Conservation (phyloP, 2,888 invertebrate species). For the Cheilosia soror region DNA sequence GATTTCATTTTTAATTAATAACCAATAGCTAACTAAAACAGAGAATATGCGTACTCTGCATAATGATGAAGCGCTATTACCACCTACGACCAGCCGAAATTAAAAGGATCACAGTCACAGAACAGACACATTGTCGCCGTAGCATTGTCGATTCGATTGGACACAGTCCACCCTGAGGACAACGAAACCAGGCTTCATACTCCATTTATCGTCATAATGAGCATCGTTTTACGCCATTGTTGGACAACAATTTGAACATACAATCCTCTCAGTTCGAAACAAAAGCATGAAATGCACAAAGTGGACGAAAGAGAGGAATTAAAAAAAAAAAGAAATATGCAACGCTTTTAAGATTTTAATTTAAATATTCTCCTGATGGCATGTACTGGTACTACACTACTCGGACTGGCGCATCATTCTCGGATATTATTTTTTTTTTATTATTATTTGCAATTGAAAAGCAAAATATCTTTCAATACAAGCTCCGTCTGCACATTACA, state of each 20-base stretch:
- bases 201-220: slow-evolving; percentile 56
- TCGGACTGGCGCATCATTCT: no score
- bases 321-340: slow-evolving; percentile 2
- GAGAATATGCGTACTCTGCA: not conserved
- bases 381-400: not conserved
- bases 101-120: not conserved
- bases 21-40: slow-evolving; percentile 19
- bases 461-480: no score
- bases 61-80: slow-evolving; percentile 29
- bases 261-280: not conserved
- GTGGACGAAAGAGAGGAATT: not conserved
- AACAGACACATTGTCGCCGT: slow-evolving; percentile 1
- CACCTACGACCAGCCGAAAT: not conserved
- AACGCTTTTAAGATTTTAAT: slow-evolving; percentile 45
- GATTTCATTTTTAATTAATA: slow-evolving; percentile 48
- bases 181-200: slow-evolving; percentile 35
- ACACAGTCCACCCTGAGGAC: not conserved
- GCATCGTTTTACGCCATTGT: slow-evolving; percentile 44
- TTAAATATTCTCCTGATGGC: slow-evolving; percentile 38
- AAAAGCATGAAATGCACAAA: not conserved
- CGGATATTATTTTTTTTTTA: not conserved
- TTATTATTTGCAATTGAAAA: no score
- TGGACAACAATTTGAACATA: slow-evolving; percentile 34
- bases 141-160: not conserved
- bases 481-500: no score